These are phyloP conservation scores for Zelostemma sp. DNA, from an alignment of 1,140 invertebrate species.

Conservation along the genomic window DNA sequence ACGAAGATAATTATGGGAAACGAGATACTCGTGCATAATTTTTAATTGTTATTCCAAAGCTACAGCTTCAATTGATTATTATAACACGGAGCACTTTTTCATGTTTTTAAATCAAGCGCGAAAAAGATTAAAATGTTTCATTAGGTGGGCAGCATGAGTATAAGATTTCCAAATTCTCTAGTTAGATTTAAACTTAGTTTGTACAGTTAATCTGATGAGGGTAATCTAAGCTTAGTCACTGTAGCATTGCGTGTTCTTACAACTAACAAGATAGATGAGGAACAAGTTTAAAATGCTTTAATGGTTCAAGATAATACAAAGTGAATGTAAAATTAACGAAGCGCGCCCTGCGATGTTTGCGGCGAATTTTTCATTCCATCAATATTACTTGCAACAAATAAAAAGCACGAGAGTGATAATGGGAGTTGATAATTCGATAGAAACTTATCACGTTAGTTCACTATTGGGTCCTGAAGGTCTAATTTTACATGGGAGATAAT, in stretches of 20 bases:
- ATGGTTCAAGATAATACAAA: constrained; percentile 18
- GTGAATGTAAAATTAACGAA: neutral
- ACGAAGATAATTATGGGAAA: neutral
- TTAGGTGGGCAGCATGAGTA: too few species aligned
- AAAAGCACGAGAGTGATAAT: constrained; percentile 15
- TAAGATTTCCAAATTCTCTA: neutral
- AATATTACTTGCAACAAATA: constrained; percentile 9
- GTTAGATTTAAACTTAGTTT: neutral
- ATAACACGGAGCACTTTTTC: neutral
- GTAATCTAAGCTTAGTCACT: constrained; percentile 24
- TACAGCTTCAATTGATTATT: neutral
- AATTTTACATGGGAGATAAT: constrained; percentile 34
- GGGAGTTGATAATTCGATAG: constrained; percentile 23
- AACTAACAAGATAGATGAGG: constrained; percentile 31
- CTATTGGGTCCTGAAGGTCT: constrained; percentile 42
- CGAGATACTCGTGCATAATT: neutral
- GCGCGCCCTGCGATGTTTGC: too few species aligned
- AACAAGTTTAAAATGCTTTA: constrained; percentile 16
- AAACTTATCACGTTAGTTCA: constrained; percentile 37
- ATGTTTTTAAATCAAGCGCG: neutral
- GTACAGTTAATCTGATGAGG: neutral
- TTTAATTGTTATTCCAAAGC: neutral
- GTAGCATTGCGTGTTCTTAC: constrained; percentile 30
- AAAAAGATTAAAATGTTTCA: too few species aligned
- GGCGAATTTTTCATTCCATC: too few species aligned